These are phyloP conservation scores for Sipunculus nudus DNA, from an alignment of 2,888 invertebrate genomes.

Conservation along the genomic window DNA sequence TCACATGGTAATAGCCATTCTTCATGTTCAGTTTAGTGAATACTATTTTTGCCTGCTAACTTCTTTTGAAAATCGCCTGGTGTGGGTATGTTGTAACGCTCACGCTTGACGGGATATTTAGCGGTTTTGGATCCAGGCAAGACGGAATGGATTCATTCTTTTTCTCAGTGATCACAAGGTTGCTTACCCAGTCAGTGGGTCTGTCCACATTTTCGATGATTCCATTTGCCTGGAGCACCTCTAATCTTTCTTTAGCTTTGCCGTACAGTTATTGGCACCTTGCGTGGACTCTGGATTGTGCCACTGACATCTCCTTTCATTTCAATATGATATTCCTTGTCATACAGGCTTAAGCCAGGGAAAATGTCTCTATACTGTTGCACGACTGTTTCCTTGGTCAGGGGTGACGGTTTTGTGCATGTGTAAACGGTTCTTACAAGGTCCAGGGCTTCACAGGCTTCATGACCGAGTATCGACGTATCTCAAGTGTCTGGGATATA, in stretches of 20 bases:
- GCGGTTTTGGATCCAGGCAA: slow-evolving; percentile 25
- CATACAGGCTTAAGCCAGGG: slow-evolving; percentile 7
- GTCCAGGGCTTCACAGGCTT: slow-evolving; percentile 1
- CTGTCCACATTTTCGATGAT: slow-evolving; percentile 26
- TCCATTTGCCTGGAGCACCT: slow-evolving; percentile 20
- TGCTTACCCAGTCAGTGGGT: slow-evolving; percentile 39
- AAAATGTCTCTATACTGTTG: slow-evolving; percentile 12
- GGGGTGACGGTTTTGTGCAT: no score
- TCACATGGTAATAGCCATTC: slow-evolving; percentile 39
- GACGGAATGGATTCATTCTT: slow-evolving; percentile 23
- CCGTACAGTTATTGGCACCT: slow-evolving; percentile 17
- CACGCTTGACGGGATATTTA: slow-evolving; percentile 28
- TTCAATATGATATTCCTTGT: slow-evolving; percentile 18
- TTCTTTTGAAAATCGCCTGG: slow-evolving; percentile 14
- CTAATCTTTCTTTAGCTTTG: slow-evolving; percentile 15
- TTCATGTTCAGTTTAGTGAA: slow-evolving; percentile 34
- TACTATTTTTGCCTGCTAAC: slow-evolving; percentile 27
- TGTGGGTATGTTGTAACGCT: slow-evolving; percentile 28
- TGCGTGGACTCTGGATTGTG: slow-evolving; percentile 19
- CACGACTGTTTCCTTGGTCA: slow-evolving; percentile 6
- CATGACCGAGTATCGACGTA: neutral
- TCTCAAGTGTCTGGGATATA: slow-evolving; percentile 1
- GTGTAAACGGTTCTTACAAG: slow-evolving; percentile 7
- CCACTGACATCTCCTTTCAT: slow-evolving; percentile 11
- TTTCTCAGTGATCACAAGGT: slow-evolving; percentile 31